phyloP scores from a whole-genome alignment of 2,888 invertebrate genomes.

The Caenorhabditis sp. region DNA sequence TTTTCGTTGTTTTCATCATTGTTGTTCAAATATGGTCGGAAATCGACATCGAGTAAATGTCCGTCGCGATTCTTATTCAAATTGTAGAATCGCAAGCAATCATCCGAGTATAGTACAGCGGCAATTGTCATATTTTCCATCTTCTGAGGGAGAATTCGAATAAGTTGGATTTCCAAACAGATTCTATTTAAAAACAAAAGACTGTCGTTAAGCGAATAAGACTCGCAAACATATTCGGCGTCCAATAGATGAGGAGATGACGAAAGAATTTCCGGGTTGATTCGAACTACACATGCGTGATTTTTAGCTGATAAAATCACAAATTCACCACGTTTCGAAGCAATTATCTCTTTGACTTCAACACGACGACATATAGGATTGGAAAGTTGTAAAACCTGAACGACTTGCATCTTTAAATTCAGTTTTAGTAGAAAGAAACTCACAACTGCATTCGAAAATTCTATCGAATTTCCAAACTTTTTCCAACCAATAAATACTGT shows the following conservation, averaged over 20 bases:
- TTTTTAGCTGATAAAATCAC: conserved; percentile 6
- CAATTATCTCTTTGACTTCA: conserved; percentile 14
- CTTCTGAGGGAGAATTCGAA: conserved; percentile 13
- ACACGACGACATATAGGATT: conserved; percentile 8
- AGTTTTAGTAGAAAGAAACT: conserved; percentile 6
- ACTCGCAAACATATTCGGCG: conserved; percentile 5
- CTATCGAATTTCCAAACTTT: conserved; percentile 11
- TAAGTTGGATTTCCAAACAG: conserved; percentile 1
- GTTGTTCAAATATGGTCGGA: conserved; percentile 13
- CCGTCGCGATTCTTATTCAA: conserved; percentile 15
- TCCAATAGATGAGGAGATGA: not conserved
- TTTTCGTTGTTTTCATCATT: conserved; percentile 5
- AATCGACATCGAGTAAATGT: conserved; percentile 17
- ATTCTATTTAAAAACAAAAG: conserved; percentile 13
- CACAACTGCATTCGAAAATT: conserved; percentile 32
- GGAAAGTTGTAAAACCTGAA: conserved; percentile 18
- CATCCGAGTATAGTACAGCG: conserved; percentile 25
- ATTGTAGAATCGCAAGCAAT: conserved; percentile 28
- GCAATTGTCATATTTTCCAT: conserved; percentile 10
- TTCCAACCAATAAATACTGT: conserved; percentile 21
- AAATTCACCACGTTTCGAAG: conserved; percentile 17
- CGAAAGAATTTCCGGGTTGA: conserved; percentile 22
- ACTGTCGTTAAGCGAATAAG: conserved; percentile 31
- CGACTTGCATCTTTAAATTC: not conserved
- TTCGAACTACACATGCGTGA: conserved; percentile 14